A percentile compares a stretch with the other conserved stretches of the same genome.
phyloP scores from a whole-genome alignment of 2,113 vertebrate genomes.

The Stomatorhinus ivindoensis region DNA sequence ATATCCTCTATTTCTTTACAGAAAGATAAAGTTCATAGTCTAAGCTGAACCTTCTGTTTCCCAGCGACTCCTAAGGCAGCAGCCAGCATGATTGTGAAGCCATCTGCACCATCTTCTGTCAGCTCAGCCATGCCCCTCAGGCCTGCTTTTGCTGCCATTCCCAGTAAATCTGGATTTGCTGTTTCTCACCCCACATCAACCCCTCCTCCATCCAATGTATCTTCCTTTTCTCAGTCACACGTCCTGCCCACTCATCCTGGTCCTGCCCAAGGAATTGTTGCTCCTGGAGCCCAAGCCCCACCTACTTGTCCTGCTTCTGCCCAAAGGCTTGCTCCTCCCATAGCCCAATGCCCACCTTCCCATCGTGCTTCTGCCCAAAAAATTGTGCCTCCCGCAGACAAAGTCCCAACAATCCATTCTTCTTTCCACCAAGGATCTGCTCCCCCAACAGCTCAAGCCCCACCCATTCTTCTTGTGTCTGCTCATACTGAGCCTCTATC shows the following conservation, averaged over 20 bases:
- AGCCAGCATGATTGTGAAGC: constrained; percentile 56
- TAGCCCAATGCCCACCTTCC: constrained; percentile 30
- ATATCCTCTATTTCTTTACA: neutral
- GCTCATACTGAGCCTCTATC: neutral
- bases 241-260: constrained; percentile 30
- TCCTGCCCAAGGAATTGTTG: neutral
- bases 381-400: neutral
- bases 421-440: neutral
- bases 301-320: neutral
- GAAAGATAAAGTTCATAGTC: neutral
- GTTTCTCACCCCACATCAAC: constrained; percentile 35
- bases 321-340: neutral
- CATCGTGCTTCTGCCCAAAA: neutral
- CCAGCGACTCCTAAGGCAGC: constrained; percentile 59
- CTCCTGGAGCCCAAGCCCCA: neutral
- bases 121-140: constrained; percentile 60
- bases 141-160: constrained; percentile 22
- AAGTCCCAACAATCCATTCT: neutral
- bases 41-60: neutral
- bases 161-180: neutral
- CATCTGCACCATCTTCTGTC: constrained; percentile 42
- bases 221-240: neutral
- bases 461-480: neutral
- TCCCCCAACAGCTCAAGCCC: neutral
- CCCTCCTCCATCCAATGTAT: constrained; percentile 26